These are phyloP conservation scores for Triops cancriformis DNA, from an alignment of 1,140 invertebrate genomes.

Conservation along the genomic window DNA sequence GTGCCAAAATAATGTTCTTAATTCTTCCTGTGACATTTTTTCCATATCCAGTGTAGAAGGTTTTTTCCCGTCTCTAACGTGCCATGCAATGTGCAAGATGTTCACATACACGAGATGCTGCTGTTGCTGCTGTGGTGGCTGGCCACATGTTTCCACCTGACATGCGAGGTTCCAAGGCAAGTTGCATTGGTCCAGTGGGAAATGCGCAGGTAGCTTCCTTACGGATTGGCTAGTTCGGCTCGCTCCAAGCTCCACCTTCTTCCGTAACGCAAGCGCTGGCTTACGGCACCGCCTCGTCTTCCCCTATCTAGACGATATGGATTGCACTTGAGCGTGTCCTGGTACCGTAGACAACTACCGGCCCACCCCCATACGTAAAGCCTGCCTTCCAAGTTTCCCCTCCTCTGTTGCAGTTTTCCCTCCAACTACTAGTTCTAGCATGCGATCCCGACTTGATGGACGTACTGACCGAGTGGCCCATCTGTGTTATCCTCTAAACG, in stretches of 20 bases:
- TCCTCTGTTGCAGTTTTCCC: background rate
- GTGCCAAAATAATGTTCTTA: too few species aligned
- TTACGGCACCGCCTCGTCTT: background rate
- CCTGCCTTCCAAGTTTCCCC: background rate
- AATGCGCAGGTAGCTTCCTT: background rate
- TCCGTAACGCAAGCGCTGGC: background rate
- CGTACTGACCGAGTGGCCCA: background rate
- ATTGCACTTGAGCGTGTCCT: too few species aligned
- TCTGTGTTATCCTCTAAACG: background rate
- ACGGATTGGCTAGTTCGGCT: background rate
- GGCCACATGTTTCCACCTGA: slow-evolving; percentile 4
- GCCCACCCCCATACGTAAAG: background rate
- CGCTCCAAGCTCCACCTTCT: background rate
- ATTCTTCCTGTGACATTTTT: too few species aligned
- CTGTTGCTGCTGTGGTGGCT: background rate
- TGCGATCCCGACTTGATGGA: background rate
- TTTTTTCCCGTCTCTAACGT: background rate
- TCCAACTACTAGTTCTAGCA: slow-evolving; percentile 1
- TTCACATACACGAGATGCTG: background rate
- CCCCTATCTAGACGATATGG: too few species aligned
- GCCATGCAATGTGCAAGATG: background rate
- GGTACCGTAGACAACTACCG: background rate
- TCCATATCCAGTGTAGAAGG: too few species aligned
- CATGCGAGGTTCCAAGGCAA: background rate
- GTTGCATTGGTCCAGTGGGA: background rate